A percentile compares a stretch with the other conserved stretches of the same genome.
Evolutionary conservation across 1,140 invertebrate species (phyloP).

Genomic region (Bombus sibiricus): DNA sequence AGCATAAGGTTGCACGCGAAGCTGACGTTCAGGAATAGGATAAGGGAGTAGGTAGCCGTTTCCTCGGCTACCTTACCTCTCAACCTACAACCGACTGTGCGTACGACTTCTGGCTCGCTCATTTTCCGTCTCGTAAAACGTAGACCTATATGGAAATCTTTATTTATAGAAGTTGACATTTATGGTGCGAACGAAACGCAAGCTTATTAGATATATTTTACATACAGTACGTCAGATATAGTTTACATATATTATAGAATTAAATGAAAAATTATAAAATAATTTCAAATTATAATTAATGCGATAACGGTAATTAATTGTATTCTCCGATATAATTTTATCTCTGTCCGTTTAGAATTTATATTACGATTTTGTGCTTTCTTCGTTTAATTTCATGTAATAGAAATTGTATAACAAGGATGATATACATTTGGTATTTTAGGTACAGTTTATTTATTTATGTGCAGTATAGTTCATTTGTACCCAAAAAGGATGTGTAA

Average conservation of each 20-base stretch:
- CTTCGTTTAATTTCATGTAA: too few species aligned
- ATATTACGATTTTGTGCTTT: too few species aligned
- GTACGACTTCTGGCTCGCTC: conserved; percentile 46
- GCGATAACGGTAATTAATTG: neutral
- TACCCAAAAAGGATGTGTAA: too few species aligned
- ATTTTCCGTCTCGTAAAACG: conserved; percentile 37
- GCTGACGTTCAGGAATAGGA: conserved; percentile 79
- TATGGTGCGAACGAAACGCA: neutral
- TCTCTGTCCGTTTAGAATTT: too few species aligned
- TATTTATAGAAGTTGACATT: neutral
- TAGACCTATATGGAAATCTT: neutral
- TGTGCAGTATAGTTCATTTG: too few species aligned
- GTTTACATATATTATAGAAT: neutral
- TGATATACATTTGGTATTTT: too few species aligned
- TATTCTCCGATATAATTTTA: neutral
- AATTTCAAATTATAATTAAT: too few species aligned
- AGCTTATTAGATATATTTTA: neutral
- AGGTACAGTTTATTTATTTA: too few species aligned
- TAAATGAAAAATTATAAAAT: too few species aligned
- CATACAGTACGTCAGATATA: too few species aligned
- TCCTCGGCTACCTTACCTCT: conserved; percentile 61
- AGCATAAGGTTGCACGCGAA: conserved; percentile 81
- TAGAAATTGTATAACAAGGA: too few species aligned
- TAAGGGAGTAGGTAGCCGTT: conserved; percentile 73
- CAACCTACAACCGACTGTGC: conserved; percentile 56